phyloP scores from a whole-genome alignment of 2,113 vertebrate genomes.

The Xenotilapia caudafasciata region DNA sequence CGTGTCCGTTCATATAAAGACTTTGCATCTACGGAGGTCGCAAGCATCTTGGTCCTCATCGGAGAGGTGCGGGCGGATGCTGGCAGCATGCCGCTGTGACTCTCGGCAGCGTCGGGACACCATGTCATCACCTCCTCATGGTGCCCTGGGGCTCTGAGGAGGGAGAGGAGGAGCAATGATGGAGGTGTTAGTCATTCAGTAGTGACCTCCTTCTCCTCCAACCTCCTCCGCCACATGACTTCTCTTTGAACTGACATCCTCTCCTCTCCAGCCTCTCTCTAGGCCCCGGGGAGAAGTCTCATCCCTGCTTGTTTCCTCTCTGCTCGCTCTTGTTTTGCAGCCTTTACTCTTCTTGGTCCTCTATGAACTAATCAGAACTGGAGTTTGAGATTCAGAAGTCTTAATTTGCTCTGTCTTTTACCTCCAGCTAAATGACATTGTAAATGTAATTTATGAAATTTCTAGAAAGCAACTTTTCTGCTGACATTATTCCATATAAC shows the following conservation, averaged over 20 bases:
- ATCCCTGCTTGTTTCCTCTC: neutral
- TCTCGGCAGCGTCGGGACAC: neutral
- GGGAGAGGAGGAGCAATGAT: neutral
- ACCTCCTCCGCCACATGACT: neutral
- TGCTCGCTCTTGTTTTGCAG: neutral
- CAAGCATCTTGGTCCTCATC: neutral
- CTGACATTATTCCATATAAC: neutral
- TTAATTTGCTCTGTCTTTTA: neutral
- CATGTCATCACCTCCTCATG: conserved; percentile 38
- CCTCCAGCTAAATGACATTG: neutral
- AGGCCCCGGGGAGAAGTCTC: neutral
- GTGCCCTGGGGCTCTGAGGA: conserved; percentile 1
- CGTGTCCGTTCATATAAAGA: neutral
- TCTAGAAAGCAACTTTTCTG: neutral
- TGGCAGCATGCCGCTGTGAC: neutral
- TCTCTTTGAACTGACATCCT: neutral
- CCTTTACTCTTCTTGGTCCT: neutral
- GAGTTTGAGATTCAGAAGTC: neutral
- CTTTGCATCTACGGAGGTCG: neutral
- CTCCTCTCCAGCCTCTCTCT: neutral
- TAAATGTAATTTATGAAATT: neutral
- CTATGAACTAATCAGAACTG: neutral
- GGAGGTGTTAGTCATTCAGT: conserved; percentile 42
- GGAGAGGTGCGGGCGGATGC: neutral
- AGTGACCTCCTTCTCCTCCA: conserved; percentile 10